Evolutionary conservation across 1,140 invertebrate genomes (phyloP).

Genomic region (Littorina saxatilis): DNA sequence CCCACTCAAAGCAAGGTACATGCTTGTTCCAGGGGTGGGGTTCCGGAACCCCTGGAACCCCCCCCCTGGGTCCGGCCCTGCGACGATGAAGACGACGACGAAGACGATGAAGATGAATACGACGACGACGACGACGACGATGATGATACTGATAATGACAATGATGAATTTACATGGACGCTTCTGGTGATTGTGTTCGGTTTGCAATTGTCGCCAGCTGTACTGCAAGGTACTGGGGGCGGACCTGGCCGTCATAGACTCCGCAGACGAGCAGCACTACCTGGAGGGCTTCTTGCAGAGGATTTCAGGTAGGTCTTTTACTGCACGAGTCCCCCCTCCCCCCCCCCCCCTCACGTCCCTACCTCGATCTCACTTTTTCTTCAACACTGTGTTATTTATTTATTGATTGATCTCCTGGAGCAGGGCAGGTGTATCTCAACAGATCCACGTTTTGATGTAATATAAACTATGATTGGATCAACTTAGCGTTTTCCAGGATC

Average conservation of each 20-base stretch:
- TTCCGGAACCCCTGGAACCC: no score
- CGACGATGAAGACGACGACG: no score
- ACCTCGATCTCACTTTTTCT: neutral
- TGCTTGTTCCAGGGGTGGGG: no score
- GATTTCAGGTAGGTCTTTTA: neutral
- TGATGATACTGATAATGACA: neutral
- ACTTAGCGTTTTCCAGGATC: no score
- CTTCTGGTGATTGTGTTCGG: neutral
- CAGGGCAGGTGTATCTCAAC: no score
- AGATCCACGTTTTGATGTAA: no score
- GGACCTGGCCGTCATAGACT: conserved; percentile 24
- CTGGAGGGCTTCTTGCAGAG: conserved; percentile 25
- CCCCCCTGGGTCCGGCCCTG: no score
- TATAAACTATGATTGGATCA: no score
- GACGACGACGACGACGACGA: neutral
- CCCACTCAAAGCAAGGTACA: no score
- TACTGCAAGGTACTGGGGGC: conserved; percentile 29
- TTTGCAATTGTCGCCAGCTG: neutral
- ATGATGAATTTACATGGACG: neutral
- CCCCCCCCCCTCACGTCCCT: neutral
- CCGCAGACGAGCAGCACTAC: conserved; percentile 20
- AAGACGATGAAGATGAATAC: no score
- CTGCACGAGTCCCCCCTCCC: neutral
- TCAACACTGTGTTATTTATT: neutral
- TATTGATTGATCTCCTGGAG: neutral